phyloP scores from a whole-genome alignment of 2,888 invertebrate genomes.

The Tetragonula carbonaria region DNA sequence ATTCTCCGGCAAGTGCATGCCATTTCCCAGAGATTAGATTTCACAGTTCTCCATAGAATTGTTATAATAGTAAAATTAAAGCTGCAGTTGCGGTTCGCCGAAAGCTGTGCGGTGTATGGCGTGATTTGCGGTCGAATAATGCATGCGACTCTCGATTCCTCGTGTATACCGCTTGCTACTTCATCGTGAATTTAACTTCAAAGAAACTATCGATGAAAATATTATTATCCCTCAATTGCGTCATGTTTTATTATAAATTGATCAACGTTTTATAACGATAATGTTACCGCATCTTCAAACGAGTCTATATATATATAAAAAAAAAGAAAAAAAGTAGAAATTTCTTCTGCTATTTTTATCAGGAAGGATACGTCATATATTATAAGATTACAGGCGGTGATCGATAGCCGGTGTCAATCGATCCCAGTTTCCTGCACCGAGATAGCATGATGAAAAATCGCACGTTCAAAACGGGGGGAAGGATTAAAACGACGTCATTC shows the following conservation, averaged over 20 bases:
- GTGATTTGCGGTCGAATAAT: background rate
- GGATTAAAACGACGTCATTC: background rate
- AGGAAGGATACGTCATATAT: background rate
- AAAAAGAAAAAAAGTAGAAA: background rate
- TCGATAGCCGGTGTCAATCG: background rate
- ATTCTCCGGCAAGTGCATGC: background rate
- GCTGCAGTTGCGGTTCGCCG: background rate
- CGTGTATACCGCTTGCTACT: background rate
- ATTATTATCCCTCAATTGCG: constrained; percentile 12
- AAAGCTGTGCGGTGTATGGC: background rate
- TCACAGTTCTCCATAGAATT: constrained; percentile 58
- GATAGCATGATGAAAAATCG: background rate
- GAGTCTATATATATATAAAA: background rate
- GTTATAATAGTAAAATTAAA: constrained; percentile 56
- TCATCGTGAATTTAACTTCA: background rate
- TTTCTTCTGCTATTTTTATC: background rate
- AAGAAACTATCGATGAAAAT: background rate
- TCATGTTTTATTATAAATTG: constrained; percentile 9
- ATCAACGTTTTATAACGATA: background rate
- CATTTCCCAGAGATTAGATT: constrained; percentile 45
- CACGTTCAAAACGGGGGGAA: background rate
- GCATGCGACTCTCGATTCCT: background rate
- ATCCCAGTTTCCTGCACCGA: background rate
- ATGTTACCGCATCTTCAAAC: background rate
- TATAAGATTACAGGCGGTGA: background rate